phyloP scores from a whole-genome alignment of 1,140 invertebrate species.

The Calliopsis andreniformis region DNA sequence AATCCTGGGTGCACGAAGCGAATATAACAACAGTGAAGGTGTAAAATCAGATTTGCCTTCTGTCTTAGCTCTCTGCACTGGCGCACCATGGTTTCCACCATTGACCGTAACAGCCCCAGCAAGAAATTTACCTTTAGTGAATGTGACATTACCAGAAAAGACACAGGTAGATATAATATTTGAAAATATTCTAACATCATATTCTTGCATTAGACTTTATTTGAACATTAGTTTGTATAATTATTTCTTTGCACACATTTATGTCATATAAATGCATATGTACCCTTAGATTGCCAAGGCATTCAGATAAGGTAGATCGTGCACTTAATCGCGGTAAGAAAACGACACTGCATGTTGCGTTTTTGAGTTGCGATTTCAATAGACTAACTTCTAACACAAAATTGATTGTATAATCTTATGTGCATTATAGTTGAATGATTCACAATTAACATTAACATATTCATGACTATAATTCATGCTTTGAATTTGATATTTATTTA shows the following conservation, averaged over 20 bases:
- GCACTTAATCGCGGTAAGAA: constrained; percentile 52
- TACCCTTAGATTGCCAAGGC: constrained; percentile 50
- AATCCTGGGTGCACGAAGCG: constrained; percentile 75
- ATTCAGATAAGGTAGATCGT: constrained; percentile 44
- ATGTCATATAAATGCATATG: constrained; percentile 21
- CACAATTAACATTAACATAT: no score
- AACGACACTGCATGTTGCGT: constrained; percentile 40
- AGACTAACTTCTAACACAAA: constrained; percentile 26
- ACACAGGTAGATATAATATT: constrained; percentile 62
- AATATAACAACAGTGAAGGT: constrained; percentile 64
- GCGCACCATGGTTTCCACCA: constrained; percentile 86
- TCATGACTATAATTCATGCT: no score
- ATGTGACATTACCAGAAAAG: constrained; percentile 72
- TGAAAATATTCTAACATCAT: neutral
- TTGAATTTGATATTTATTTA: no score
- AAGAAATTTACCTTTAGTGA: constrained; percentile 77
- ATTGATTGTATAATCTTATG: no score
- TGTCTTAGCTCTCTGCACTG: constrained; percentile 75
- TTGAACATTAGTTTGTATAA: neutral
- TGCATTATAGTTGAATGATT: no score
- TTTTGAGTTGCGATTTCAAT: no score
- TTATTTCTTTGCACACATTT: neutral
- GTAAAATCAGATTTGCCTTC: constrained; percentile 75
- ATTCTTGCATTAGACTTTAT: neutral
- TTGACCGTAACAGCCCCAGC: constrained; percentile 86